Evolutionary conservation across 2,797 vertebrate species (phyloP), one percentile per base, ranked within the genome.

Genomic region (Labroides dimidiatus): DNA sequence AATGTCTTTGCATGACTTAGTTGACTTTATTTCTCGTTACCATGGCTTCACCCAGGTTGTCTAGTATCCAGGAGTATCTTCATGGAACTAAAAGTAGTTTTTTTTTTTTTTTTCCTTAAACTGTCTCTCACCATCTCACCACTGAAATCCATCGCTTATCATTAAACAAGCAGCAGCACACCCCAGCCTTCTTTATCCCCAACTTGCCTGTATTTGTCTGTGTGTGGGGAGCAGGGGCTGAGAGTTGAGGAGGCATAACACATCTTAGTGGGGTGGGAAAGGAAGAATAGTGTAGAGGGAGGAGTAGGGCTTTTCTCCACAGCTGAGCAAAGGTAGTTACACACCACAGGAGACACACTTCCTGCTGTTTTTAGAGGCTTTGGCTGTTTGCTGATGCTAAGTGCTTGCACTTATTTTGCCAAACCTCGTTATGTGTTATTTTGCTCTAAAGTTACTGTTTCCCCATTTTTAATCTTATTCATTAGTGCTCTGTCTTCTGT

Each of bases 281-380:
- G 57, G 41, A 72, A 43, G 62, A 54, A 27, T 75, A 78, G 71
- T 58, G 55, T 66, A 41, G 54, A 60, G 39, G 67, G 64, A 55
- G 49, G 62, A 69, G 72, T 33, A 61, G 72, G 80, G 80, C 43
- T 84, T 84, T 78, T 78, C 79, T 80, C 50, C 69, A 59, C 80
- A 73, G 75, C 78, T 86, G 76, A 80, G 67, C 59, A 84, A 84
- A 84, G 81, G 71, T 76, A 77, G 75, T 79, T 69, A 82, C 74
- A 70, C 80, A 64, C 60, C 41, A 10, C 63, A 66, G 42, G 43
- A 62, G 49, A 65, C 64, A 50, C 53, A 60, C 66, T 61, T 73
- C 77, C 79, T 43, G 47, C 75, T 49, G 65, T 58, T 84, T 86
- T 78, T 81, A 66, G 48, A 42, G 55, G 76, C 68, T 72, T 67